phyloP scores from a whole-genome alignment of 2,888 invertebrate species.

The Caenorhabditis virilis region DNA sequence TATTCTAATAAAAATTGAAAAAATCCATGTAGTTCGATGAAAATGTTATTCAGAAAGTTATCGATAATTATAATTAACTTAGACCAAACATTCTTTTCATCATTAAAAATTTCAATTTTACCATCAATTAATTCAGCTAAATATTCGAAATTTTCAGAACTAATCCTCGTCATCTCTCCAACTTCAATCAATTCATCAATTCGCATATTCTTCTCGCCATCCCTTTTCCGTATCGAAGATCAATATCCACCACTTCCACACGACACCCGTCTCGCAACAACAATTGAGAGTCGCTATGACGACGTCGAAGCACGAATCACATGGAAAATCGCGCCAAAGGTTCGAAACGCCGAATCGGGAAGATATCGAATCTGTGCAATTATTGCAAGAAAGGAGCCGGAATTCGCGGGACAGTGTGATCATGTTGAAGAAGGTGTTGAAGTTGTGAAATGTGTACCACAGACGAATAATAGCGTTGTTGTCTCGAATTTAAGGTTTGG shows the following conservation, averaged over 20 bases:
- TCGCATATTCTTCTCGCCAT: constrained; percentile 44
- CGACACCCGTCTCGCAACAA: constrained; percentile 47
- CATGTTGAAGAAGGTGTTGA: constrained; percentile 55
- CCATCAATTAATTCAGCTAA: too few species aligned
- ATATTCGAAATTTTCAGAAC: constrained; percentile 19
- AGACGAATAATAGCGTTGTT: constrained; percentile 42
- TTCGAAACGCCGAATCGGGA: constrained; percentile 23
- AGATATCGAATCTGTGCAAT: constrained; percentile 55
- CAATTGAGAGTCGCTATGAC: constrained; percentile 13
- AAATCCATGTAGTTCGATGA: too few species aligned
- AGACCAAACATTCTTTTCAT: too few species aligned
- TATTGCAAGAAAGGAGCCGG: constrained; percentile 37
- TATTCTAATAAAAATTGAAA: too few species aligned
- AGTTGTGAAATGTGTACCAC: constrained; percentile 55
- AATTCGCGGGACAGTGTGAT: constrained; percentile 52
- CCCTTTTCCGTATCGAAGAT: constrained; percentile 36
- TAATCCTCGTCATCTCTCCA: constrained; percentile 14
- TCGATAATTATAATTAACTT: too few species aligned
- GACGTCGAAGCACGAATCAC: constrained; percentile 25
- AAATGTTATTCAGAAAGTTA: too few species aligned
- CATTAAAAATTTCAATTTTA: too few species aligned
- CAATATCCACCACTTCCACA: constrained; percentile 58
- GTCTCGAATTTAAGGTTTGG: constrained; percentile 42
- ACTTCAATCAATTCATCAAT: constrained; percentile 15
- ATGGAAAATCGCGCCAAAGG: constrained; percentile 42